phyloP scores from a whole-genome alignment of 30 jellyfish, hydroid and myxozoan species.

The Mastigias papua region DNA sequence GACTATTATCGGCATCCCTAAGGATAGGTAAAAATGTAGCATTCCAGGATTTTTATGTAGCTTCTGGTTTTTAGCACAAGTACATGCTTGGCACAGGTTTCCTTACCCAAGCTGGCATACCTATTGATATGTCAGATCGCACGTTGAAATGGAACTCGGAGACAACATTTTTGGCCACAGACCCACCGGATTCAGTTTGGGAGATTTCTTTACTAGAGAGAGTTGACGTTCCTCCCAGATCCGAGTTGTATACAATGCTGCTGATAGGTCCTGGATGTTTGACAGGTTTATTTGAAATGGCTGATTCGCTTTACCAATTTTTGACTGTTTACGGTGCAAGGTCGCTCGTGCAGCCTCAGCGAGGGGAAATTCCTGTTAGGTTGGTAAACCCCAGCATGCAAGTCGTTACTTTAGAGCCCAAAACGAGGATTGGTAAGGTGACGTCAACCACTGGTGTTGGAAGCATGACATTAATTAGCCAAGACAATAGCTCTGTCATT shows the following conservation, averaged over 20 bases:
- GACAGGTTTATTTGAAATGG: slow-evolving; percentile 44
- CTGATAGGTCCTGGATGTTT: slow-evolving; percentile 60
- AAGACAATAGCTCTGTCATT: slow-evolving; percentile 10
- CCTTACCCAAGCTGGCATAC: slow-evolving; percentile 27
- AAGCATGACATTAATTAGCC: neutral
- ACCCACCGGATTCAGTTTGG: slow-evolving; percentile 46
- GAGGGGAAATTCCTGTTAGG: too few species aligned
- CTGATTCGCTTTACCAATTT: slow-evolving; percentile 27
- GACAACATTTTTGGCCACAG: slow-evolving; percentile 40
- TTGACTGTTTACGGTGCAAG: too few species aligned
- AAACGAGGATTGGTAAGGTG: too few species aligned
- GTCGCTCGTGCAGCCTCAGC: too few species aligned
- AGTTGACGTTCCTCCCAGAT: slow-evolving; percentile 23
- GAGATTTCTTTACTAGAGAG: slow-evolving; percentile 1
- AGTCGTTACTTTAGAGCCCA: too few species aligned
- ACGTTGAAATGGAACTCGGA: slow-evolving; percentile 43
- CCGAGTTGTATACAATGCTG: slow-evolving; percentile 14
- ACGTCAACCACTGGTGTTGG: too few species aligned
- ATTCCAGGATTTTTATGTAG: too few species aligned
- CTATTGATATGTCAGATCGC: too few species aligned
- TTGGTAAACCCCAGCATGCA: too few species aligned
- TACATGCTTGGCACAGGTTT: slow-evolving; percentile 48
- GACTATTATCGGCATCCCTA: slow-evolving; percentile 52
- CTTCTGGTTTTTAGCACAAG: too few species aligned
- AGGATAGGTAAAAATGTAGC: too few species aligned